Evolutionary conservation across 2,797 vertebrate genomes (phyloP).

Genomic region (Lepilemur septentrionalis): DNA sequence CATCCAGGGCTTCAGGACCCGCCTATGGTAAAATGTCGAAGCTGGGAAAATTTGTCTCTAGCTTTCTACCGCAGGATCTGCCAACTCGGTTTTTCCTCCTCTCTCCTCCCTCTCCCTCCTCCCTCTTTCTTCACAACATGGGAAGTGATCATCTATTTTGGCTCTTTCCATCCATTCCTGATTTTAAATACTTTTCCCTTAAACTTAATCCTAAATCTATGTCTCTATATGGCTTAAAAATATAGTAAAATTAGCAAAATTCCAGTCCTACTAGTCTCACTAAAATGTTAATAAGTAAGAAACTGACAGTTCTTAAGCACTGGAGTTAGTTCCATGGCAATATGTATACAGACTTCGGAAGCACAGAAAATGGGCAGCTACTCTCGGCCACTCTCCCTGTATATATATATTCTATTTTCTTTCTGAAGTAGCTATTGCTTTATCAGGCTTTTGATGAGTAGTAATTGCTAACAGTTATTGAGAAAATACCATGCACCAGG

Average conservation of each 20-base stretch:
- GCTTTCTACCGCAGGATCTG: neutral
- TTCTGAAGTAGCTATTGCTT: neutral
- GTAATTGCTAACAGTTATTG: neutral
- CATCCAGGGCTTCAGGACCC: neutral
- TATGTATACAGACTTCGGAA: neutral
- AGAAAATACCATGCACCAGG: neutral
- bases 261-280: neutral
- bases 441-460: neutral
- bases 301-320: neutral
- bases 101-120: neutral
- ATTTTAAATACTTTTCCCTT: neutral
- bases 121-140: neutral
- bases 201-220: neutral
- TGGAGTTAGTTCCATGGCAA: neutral
- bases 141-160: neutral
- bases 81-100: neutral
- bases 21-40: constrained; percentile 13
- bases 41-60: neutral
- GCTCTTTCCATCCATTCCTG: neutral
- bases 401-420: neutral
- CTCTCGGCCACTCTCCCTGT: neutral
- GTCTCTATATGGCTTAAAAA: neutral
- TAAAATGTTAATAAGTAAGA: constrained; percentile 18
- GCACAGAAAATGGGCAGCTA: neutral
- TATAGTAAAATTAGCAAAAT: neutral